Evolutionary conservation across 2,888 invertebrate species (phyloP).

Genomic region (Orthonychiurus folsomi): DNA sequence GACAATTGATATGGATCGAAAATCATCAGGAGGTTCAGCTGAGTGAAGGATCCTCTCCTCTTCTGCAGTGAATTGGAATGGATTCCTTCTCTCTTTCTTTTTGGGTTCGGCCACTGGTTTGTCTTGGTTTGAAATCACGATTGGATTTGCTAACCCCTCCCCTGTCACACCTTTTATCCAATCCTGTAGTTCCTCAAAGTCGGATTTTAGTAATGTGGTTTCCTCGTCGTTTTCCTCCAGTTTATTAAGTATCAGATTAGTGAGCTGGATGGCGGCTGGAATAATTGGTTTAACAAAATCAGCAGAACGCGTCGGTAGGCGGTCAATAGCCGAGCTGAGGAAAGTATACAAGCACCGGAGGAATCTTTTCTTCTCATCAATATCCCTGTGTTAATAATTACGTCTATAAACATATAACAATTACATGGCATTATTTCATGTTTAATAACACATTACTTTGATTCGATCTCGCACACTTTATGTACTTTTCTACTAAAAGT

Average conservation of each 20-base stretch:
- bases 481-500: background rate
- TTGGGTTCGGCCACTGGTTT: no score
- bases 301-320: background rate
- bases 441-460: background rate
- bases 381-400: background rate
- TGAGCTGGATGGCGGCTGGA: background rate
- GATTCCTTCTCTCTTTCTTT: background rate
- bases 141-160: background rate
- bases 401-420: background rate
- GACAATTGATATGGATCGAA: slow-evolving; percentile 27
- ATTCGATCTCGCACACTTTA: background rate
- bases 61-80: slow-evolving; percentile 19
- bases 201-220: background rate
- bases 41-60: slow-evolving; percentile 23
- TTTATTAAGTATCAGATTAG: no score
- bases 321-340: background rate
- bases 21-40: slow-evolving; percentile 26
- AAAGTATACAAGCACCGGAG: background rate
- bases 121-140: background rate
- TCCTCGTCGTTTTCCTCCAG: background rate
- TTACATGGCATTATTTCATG: background rate
- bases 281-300: background rate
- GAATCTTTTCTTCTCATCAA: background rate
- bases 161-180: background rate
- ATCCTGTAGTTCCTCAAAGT: background rate